Evolutionary conservation across 2,113 vertebrate species (phyloP), one percentile per base, ranked within the genome.

Genomic region (Scophthalmus maximus): DNA sequence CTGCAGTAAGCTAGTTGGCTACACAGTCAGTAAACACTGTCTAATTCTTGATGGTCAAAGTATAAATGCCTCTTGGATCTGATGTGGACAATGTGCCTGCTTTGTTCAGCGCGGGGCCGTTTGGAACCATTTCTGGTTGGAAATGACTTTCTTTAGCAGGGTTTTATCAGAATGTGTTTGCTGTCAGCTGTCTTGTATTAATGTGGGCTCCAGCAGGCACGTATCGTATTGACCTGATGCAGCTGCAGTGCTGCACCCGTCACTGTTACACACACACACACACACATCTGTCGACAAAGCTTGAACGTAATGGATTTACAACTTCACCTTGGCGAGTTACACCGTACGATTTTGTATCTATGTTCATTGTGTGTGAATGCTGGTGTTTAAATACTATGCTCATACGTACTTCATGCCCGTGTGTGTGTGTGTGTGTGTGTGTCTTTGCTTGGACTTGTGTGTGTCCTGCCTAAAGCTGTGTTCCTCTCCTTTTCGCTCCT

Each of bases 21-120:
- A 49, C 67, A 50, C 76, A 73, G 55, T 51, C 46, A 22, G 50
- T 76, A 80, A 79, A 78, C 76, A 79, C 58, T 53, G 68, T 32
- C 60, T 82, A 79, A 86, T 77, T 84, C 76, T 55, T 86, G 77
- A 88, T 83, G 79, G 83, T 88, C 81, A 86, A 66, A 74, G 73
- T 71, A 86, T 71, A 72, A 89, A 81, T 47, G 75, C n/a, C 55
- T 29, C 63, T 56, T 50, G 50, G 69, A 81, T 76, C 56, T 55
- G 56, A 25, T 2, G 30, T 50, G 73, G 73, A 82, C 76, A 73
- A 76, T 73, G 23, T 67, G 71, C 68, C 46, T 58, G 70, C 30
- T 15, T 56, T 63, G 50, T 64, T 81, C 66, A 38, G 5, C 32
- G 42, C 3, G 1, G n/a, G 47, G 51, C 78, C 60, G 56, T 68